Evolutionary conservation across 2,797 vertebrate species (phyloP).

Genomic region (Bradypodion ventrale): DNA sequence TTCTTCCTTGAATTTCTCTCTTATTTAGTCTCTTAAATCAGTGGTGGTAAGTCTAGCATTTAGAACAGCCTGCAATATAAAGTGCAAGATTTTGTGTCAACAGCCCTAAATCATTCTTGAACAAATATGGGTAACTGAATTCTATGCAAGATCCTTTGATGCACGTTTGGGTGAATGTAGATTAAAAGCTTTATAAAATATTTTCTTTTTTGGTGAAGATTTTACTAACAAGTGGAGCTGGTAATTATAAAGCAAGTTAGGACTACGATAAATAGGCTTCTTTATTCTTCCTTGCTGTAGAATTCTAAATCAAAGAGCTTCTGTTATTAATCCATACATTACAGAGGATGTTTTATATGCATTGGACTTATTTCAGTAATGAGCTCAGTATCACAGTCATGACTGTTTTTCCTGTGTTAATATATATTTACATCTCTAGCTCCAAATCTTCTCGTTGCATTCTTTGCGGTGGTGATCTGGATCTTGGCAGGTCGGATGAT

Average conservation of each 20-base stretch:
- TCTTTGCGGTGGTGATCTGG: neutral
- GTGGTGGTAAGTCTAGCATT: neutral
- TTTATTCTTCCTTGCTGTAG: neutral
- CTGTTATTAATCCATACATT: neutral
- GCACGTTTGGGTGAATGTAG: neutral
- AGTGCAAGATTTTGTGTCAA: neutral
- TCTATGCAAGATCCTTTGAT: neutral
- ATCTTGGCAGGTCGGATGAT: neutral
- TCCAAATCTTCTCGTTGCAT: neutral
- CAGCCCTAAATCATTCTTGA: neutral
- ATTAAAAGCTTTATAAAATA: neutral
- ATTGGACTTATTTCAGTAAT: neutral
- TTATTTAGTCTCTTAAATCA: neutral
- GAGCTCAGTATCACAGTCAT: no score
- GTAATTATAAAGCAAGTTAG: neutral
- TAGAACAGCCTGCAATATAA: neutral
- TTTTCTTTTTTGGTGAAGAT: neutral
- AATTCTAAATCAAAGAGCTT: neutral
- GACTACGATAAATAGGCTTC: slow-evolving; percentile 15
- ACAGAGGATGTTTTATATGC: no score
- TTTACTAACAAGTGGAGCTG: neutral
- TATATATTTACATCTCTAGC: neutral
- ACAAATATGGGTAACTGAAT: neutral
- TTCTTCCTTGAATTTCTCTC: neutral
- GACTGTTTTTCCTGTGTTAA: neutral